Evolutionary conservation across 64 coral and sea anemone genomes (phyloP).

Genomic region (Cladopsammia gracilis): DNA sequence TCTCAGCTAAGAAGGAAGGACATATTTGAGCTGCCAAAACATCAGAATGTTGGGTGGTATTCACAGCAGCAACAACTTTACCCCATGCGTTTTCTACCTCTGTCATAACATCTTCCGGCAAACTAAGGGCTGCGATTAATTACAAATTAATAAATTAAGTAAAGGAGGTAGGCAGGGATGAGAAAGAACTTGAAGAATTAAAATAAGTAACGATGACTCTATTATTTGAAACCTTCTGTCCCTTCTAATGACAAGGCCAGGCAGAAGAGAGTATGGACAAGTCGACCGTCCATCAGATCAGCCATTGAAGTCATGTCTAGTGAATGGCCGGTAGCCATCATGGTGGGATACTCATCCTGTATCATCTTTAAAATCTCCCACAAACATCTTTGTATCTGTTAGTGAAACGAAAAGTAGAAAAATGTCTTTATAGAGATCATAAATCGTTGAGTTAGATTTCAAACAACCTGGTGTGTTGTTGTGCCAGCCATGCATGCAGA

Average conservation of each 20-base stretch:
- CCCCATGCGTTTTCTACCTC: slow-evolving; percentile 3
- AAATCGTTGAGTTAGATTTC: no score
- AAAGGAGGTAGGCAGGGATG: background rate
- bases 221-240: background rate
- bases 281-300: slow-evolving; percentile 38
- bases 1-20: background rate
- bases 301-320: slow-evolving; percentile 40
- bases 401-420: background rate
- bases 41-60: background rate
- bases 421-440: no score
- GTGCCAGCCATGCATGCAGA: no score
- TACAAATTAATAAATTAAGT: background rate
- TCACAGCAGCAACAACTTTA: background rate
- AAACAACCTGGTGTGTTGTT: no score
- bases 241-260: background rate
- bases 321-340: background rate
- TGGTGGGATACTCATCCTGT: background rate
- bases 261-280: slow-evolving; percentile 7
- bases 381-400: slow-evolving; percentile 31
- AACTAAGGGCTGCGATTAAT: background rate
- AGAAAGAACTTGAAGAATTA: background rate
- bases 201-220: background rate
- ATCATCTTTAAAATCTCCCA: slow-evolving; percentile 38
- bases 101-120: background rate
- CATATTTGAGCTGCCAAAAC: background rate